Evolutionary conservation across 2,113 vertebrate species (phyloP).

Genomic region (Cynopterus brachyotis): DNA sequence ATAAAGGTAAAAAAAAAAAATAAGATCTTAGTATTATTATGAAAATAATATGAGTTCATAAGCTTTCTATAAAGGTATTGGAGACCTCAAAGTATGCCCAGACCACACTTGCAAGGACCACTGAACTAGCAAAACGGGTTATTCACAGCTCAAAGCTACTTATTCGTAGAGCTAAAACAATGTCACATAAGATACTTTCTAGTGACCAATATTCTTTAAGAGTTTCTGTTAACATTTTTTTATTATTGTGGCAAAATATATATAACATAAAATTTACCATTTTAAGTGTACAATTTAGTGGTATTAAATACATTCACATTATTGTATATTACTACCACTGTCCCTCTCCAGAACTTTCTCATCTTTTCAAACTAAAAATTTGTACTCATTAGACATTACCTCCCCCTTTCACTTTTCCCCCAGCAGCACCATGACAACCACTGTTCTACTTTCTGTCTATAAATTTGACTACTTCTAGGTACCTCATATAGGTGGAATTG

Average conservation of each 20-base stretch:
- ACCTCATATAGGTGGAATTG: not conserved
- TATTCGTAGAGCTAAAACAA: conserved; percentile 15
- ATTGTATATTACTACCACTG: not conserved
- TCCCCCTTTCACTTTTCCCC: not conserved
- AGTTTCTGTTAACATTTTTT: conserved; percentile 11
- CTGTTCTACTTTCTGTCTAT: not conserved
- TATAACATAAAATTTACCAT: not conserved
- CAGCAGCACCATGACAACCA: not conserved
- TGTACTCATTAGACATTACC: not conserved
- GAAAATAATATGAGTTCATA: conserved; percentile 5
- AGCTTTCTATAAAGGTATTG: not conserved
- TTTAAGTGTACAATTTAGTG: not conserved
- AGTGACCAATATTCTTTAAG: conserved; percentile 3
- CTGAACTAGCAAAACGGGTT: not conserved
- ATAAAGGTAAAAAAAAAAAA: not conserved
- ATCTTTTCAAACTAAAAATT: not conserved
- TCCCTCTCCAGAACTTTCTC: not conserved
- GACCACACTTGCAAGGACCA: not conserved
- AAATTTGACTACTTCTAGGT: not conserved
- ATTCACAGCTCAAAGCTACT: not conserved
- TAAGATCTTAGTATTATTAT: not conserved
- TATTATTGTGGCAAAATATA: not conserved
- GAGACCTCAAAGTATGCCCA: not conserved
- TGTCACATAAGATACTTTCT: not conserved
- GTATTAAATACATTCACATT: not conserved